Evolutionary conservation across 1,140 invertebrate species (phyloP).

Genomic region (Telenomus remus): DNA sequence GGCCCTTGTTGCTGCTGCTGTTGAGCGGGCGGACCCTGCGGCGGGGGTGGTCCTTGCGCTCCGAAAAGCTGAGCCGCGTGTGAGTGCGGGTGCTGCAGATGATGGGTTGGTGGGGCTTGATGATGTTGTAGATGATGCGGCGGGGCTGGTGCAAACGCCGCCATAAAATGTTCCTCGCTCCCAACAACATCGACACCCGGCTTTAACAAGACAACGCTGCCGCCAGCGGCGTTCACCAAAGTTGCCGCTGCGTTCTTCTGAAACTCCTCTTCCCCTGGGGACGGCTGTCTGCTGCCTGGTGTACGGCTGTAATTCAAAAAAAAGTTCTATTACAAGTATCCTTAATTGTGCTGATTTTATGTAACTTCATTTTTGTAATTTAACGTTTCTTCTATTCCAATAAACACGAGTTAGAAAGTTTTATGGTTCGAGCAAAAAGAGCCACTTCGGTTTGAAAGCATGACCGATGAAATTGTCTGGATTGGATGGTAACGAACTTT

Average conservation of each 20-base stretch:
- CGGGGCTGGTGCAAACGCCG: conserved; percentile 77
- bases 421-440: too few relatives aligned
- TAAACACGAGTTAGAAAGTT: too few relatives aligned
- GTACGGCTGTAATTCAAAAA: conserved; percentile 79
- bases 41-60: conserved; percentile 74
- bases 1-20: conserved; percentile 80
- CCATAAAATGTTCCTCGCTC: conserved; percentile 75
- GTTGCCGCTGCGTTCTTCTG: conserved; percentile 78
- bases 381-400: too few relatives aligned
- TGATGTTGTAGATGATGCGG: conserved; percentile 76
- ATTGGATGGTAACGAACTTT: too few relatives aligned
- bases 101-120: conserved; percentile 74
- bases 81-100: conserved; percentile 73
- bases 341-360: too few relatives aligned
- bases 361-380: too few relatives aligned
- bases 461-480: too few relatives aligned
- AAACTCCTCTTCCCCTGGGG: conserved; percentile 89
- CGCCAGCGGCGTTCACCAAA: conserved; percentile 68
- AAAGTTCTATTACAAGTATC: too few relatives aligned
- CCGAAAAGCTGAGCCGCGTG: conserved; percentile 73
- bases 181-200: conserved; percentile 77
- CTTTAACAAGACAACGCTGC: conserved; percentile 74
- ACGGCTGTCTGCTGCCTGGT: conserved; percentile 92
- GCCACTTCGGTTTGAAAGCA: too few relatives aligned
- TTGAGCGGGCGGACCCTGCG: conserved; percentile 72